phyloP scores from a whole-genome alignment of 2,113 vertebrate species.

The Plecotus auritus region DNA sequence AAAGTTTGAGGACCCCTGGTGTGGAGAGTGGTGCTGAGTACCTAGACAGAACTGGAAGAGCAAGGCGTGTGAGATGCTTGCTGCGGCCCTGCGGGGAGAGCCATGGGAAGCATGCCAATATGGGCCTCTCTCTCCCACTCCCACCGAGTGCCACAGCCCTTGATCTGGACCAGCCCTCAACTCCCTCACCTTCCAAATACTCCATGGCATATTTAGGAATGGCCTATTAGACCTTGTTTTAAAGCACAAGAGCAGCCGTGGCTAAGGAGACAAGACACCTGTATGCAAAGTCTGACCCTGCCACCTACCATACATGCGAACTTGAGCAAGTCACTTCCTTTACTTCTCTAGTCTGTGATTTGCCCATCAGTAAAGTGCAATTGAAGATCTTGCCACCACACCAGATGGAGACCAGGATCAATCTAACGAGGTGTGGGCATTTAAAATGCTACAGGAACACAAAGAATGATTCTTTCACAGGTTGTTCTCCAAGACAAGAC shows the following conservation, averaged over 20 bases:
- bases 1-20: no score
- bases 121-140: background rate
- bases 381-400: background rate
- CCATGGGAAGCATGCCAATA: background rate
- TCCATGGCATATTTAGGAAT: background rate
- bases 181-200: background rate
- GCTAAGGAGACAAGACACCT: background rate
- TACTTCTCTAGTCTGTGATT: background rate
- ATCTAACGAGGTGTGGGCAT: background rate
- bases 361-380: background rate
- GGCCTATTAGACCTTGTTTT: background rate
- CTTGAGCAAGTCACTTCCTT: background rate
- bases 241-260: background rate
- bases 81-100: no score
- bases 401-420: background rate
- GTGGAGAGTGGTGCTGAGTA: background rate
- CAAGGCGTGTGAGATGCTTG: fast-evolving
- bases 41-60: background rate
- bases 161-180: background rate
- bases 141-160: background rate
- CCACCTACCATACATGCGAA: background rate
- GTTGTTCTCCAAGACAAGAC: background rate
- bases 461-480: background rate
- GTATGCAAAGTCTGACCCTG: background rate
- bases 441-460: background rate